phyloP scores from a whole-genome alignment of 2,113 vertebrate species.

The Hyperopisus bebe region DNA sequence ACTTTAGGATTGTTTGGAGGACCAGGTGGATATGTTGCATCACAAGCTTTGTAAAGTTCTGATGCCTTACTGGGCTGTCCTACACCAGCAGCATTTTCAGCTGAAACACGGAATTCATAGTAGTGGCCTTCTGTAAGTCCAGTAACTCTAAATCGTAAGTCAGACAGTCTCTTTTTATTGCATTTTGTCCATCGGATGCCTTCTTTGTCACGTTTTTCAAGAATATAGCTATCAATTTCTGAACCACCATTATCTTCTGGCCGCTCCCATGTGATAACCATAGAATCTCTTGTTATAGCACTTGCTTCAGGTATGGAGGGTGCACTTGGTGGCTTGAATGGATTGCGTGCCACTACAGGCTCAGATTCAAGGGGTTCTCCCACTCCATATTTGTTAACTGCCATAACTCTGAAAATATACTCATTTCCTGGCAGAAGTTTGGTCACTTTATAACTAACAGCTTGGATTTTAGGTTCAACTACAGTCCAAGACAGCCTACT shows the following conservation, averaged over 20 bases:
- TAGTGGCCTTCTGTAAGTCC: conserved; percentile 87
- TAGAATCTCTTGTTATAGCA: conserved; percentile 86
- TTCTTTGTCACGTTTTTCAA: conserved; percentile 97
- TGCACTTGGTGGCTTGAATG: conserved; percentile 80
- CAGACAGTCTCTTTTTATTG: conserved; percentile 87
- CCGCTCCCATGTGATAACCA: conserved; percentile 86
- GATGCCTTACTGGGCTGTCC: conserved; percentile 82
- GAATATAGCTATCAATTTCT: conserved; percentile 87
- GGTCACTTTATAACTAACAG: conserved; percentile 91
- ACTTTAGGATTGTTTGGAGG: conserved; percentile 91
- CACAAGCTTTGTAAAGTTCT: conserved; percentile 83
- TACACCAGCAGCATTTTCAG: conserved; percentile 92
- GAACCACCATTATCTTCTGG: conserved; percentile 84
- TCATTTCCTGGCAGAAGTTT: conserved; percentile 91
- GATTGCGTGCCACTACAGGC: conserved; percentile 81
- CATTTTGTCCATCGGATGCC: conserved; percentile 92
- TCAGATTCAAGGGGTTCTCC: conserved; percentile 94
- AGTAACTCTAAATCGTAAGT: conserved; percentile 79
- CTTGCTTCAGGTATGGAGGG: conserved; percentile 82
- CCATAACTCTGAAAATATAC: conserved; percentile 95
- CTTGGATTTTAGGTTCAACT: conserved; percentile 85
- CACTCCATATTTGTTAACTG: conserved; percentile 92
- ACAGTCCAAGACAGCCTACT: conserved; percentile 96
- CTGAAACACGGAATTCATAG: conserved; percentile 91
- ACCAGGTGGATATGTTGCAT: conserved; percentile 86